Base-by-base conservation (phyloP, 2,797 vertebrate genomes). In the Vespertilio murinus region DNA sequence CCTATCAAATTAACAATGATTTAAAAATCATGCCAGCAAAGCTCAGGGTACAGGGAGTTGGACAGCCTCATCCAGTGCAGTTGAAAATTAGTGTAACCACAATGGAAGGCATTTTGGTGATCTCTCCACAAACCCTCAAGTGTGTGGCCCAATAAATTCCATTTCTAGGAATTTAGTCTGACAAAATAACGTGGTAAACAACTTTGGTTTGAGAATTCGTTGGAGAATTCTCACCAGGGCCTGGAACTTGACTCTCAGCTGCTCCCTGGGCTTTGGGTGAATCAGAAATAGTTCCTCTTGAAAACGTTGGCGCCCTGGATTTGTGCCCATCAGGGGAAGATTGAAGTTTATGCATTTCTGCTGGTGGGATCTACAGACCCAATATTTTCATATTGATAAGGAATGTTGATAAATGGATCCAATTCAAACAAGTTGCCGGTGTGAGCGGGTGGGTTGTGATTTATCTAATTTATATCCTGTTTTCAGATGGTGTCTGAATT, bases 401-500 rank as follows among this genome's bases (percentile, higher is more conserved):
- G 28, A 91, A 45, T 69, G 23, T 83, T 35, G 91, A 89, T 74
- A 81, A 87, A 54, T 65, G n/a, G n/a, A 17, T 61, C 54, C 64
- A 81, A 84, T 71, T 91, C 47, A 81, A 87, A 70, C 59, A 42
- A 67, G 3, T 59, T 83, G 8, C 28, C 42, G 8, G 4, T 79
- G 33, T 54, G 49, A 54, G 23, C 47, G 14, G 22, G 11, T 81
- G 30, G 33, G 5, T 49, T 84, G 35, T 92, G 64, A 83, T 17
- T 87, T 74, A 52, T 40, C 38, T 88, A 70, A 93, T 49, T n/a
- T 61, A 20, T 92, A 81, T 92, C 70, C 47, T 97, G 77, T 97
- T 97, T 96, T 90, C 95, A 99, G 99, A 99, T 99, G 96, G 99
- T 99, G 94, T 98, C 98, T 96, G 99, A 99, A 96, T 98, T 99